Conservation (phyloP, 2,797 vertebrate species). For the Bradypodion ventrale region DNA sequence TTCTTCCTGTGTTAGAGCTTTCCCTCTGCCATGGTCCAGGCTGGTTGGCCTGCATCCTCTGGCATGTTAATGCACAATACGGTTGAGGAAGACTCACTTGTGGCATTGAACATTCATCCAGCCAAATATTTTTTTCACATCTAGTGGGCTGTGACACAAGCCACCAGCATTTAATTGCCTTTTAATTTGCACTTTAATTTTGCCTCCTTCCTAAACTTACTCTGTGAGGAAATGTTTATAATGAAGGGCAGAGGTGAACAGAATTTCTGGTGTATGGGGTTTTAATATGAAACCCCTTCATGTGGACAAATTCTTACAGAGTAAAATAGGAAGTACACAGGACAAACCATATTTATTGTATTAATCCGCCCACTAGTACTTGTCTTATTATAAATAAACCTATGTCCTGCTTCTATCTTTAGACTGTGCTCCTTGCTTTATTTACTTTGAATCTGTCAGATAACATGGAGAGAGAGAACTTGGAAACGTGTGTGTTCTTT, state of each 20-base stretch:
- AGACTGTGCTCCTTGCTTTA: not conserved
- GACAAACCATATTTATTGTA: conserved; percentile 77
- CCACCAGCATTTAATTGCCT: conserved; percentile 66
- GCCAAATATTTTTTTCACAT: conserved; percentile 44
- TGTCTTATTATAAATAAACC: conserved; percentile 77
- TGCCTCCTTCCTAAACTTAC: conserved; percentile 57
- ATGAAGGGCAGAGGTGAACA: conserved; percentile 14
- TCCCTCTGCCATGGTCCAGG: not conserved
- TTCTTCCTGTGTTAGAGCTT: conserved; percentile 37
- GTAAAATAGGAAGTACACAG: conserved; percentile 50
- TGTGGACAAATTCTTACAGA: conserved; percentile 50
- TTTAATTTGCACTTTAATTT: conserved; percentile 82
- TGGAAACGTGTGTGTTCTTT: not conserved
- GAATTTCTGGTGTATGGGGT: not conserved
- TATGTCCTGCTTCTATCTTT: conserved; percentile 75
- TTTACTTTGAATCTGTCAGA: not conserved
- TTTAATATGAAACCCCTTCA: conserved; percentile 29
- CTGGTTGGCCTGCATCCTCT: conserved; percentile 30
- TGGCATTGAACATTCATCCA: conserved; percentile 39
- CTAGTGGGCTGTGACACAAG: conserved; percentile 50
- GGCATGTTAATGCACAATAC: conserved; percentile 12
- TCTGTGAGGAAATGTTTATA: conserved; percentile 50
- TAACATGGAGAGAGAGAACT: not conserved
- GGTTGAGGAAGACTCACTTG: conserved; percentile 26
- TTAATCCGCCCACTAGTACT: conserved; percentile 74